phyloP scores from a whole-genome alignment of 2,113 vertebrate species.

The Maccullochella peelii region DNA sequence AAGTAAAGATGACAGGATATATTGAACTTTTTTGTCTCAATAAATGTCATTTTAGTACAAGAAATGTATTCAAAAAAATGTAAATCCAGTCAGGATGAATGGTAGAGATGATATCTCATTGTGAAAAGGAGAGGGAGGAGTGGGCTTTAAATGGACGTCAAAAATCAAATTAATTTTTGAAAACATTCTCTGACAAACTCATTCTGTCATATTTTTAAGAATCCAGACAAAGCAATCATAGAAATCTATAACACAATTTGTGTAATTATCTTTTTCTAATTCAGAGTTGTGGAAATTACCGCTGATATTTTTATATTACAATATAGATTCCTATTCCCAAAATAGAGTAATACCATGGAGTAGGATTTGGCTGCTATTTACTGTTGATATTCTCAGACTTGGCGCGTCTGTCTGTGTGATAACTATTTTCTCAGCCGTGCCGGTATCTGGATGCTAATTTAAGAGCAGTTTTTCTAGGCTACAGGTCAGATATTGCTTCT shows the following conservation, averaged over 20 bases:
- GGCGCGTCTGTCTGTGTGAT: conserved; percentile 37
- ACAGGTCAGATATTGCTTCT: conserved; percentile 39
- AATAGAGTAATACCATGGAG: conserved; percentile 20
- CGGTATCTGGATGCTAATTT: conserved; percentile 64
- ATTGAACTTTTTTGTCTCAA: not conserved
- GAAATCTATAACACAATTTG: not conserved
- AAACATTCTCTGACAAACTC: not conserved
- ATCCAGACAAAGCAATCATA: not conserved
- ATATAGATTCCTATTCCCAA: conserved; percentile 9
- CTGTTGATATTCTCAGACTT: conserved; percentile 57
- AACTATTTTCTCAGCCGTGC: conserved; percentile 46
- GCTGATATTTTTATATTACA: conserved; percentile 35
- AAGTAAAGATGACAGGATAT: not conserved
- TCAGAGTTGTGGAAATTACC: not conserved
- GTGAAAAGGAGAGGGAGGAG: not conserved
- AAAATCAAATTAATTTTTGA: not conserved
- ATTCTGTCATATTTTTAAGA: not conserved
- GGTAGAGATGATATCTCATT: not conserved
- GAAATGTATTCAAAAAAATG: not conserved
- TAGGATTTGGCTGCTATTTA: conserved; percentile 23
- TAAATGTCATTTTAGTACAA: not conserved
- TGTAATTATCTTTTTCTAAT: not conserved
- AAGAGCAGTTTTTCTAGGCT: conserved; percentile 49
- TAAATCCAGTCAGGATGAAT: not conserved
- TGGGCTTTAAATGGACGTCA: not conserved